Conservation (phyloP, 2,888 invertebrate species). For the Netelia inedita region DNA sequence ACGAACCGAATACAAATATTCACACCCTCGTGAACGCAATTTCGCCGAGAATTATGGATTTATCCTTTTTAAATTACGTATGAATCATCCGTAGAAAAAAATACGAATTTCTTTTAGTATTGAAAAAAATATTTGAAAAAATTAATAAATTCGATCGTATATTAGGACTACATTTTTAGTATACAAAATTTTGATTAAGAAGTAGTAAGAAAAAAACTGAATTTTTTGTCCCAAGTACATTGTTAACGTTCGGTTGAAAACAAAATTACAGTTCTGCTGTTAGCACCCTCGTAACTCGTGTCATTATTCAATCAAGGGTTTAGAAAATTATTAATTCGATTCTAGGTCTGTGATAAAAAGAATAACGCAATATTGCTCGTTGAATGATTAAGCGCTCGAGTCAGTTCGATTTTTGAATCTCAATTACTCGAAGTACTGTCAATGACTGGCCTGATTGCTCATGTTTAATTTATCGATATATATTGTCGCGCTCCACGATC, state of each 20-base stretch:
- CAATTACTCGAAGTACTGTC: slow-evolving; percentile 58
- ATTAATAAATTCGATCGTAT: no score
- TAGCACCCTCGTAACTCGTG: no score
- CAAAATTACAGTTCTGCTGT: no score
- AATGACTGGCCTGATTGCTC: slow-evolving; percentile 51
- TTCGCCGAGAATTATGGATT: background rate
- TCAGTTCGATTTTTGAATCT: slow-evolving; percentile 12
- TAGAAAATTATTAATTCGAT: no score
- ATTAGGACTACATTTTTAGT: no score
- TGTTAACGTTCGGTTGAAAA: no score
- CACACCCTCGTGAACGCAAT: slow-evolving; percentile 14
- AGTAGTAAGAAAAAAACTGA: no score
- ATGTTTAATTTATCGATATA: slow-evolving; percentile 60
- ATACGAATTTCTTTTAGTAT: background rate
- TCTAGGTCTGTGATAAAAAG: background rate
- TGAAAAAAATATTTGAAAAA: background rate
- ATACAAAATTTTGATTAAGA: no score
- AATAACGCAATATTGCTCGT: background rate
- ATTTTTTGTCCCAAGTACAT: no score
- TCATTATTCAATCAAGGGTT: no score
- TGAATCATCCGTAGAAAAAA: background rate
- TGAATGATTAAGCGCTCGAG: slow-evolving; percentile 31
- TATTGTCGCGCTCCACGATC: slow-evolving; percentile 29
- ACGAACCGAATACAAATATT: slow-evolving; percentile 53
- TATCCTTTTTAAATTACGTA: background rate